Conservation (phyloP, 2,888 invertebrate species). For the Eretmocerus hayati region DNA sequence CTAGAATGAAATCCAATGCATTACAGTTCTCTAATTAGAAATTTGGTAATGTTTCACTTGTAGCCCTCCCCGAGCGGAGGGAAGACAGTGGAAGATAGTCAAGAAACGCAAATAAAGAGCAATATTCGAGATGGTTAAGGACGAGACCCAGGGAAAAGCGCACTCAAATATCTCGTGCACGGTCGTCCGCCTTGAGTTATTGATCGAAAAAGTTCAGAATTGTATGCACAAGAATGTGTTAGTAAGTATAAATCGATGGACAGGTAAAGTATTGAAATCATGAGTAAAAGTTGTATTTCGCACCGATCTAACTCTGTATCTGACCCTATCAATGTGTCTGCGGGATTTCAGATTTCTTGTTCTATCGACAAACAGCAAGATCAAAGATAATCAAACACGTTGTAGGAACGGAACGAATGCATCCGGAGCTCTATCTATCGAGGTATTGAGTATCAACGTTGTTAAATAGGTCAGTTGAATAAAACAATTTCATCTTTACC, state of each 20-base stretch:
- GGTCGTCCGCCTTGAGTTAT: conserved; percentile 6
- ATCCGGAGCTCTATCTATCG: too few species aligned
- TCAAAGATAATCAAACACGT: too few species aligned
- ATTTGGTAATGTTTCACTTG: conserved; percentile 48
- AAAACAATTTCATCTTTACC: too few species aligned
- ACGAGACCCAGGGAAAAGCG: background rate
- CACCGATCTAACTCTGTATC: too few species aligned
- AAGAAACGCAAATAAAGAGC: conserved; percentile 25
- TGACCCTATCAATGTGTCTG: too few species aligned
- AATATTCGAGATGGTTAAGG: conserved; percentile 2
- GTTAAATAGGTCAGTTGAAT: too few species aligned
- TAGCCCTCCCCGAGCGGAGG: conserved; percentile 47
- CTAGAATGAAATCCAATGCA: too few species aligned
- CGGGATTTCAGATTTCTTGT: too few species aligned
- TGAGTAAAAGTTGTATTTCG: too few species aligned
- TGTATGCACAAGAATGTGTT: conserved; percentile 1
- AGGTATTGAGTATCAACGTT: too few species aligned
- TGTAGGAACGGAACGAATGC: too few species aligned
- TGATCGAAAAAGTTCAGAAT: conserved; percentile 10
- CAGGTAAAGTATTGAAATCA: conserved; percentile 35
- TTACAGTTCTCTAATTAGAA: conserved; percentile 45
- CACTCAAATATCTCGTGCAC: conserved; percentile 15
- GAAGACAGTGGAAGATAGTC: conserved; percentile 36
- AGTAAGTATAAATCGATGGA: conserved; percentile 35
- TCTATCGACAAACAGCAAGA: too few species aligned